These are phyloP conservation scores for Monodelphis domestica DNA, from an alignment of 2,797 vertebrate species.

Conservation along the genomic window DNA sequence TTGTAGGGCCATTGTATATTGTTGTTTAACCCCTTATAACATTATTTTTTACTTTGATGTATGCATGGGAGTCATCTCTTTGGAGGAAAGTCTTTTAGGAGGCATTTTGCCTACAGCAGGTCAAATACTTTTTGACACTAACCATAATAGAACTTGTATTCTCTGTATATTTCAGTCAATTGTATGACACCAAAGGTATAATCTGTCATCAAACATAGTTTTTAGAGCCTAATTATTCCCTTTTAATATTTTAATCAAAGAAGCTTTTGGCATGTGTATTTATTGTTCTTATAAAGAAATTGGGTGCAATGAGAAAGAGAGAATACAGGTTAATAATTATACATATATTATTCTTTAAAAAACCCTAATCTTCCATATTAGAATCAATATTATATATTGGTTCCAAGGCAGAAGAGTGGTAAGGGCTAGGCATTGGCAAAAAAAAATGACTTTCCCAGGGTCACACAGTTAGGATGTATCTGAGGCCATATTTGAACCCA, in stretches of 20 bases:
- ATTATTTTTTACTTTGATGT: background rate
- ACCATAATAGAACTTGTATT: background rate
- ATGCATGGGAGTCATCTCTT: background rate
- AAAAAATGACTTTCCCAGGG: too few relatives aligned
- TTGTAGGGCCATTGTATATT: background rate
- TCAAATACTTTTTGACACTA: background rate
- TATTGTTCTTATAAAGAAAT: background rate
- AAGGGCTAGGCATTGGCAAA: too few relatives aligned
- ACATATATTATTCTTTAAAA: too few relatives aligned
- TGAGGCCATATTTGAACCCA: too few relatives aligned
- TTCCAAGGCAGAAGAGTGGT: too few relatives aligned
- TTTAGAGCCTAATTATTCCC: background rate
- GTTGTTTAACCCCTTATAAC: background rate
- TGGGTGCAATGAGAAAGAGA: background rate
- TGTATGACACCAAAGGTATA: background rate
- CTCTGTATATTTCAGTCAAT: background rate
- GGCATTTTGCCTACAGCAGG: background rate
- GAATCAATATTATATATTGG: too few relatives aligned
- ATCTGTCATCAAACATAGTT: background rate
- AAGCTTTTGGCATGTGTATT: background rate
- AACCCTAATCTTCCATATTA: too few relatives aligned
- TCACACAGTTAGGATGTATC: too few relatives aligned
- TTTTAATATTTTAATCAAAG: background rate
- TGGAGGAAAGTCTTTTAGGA: background rate
- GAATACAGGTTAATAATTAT: background rate